phyloP scores from a whole-genome alignment of 2,113 vertebrate genomes.

The Chaetodon auriga region DNA sequence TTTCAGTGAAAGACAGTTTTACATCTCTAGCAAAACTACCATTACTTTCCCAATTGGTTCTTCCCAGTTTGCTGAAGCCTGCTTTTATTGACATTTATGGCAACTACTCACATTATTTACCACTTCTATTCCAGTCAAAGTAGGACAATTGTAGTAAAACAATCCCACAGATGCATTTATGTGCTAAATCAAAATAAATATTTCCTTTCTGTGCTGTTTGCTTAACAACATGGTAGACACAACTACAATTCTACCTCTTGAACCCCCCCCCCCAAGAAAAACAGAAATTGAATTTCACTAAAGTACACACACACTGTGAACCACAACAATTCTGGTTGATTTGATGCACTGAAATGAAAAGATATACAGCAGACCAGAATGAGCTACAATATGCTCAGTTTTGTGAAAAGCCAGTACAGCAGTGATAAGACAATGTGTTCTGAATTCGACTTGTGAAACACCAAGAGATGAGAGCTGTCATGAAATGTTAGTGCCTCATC shows the following conservation, averaged over 20 bases:
- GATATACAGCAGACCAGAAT: neutral
- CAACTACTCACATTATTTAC: neutral
- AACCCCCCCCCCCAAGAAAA: neutral
- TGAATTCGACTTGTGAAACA: conserved; percentile 13
- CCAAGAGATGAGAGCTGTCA: conserved; percentile 11
- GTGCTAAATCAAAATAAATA: neutral
- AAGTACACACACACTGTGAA: neutral
- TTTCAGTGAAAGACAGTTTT: conserved; percentile 6
- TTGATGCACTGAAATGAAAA: conserved; percentile 11
- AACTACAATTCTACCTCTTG: neutral
- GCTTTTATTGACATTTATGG: neutral
- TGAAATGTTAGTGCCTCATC: conserved; percentile 33
- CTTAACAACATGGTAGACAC: neutral
- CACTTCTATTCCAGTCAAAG: conserved; percentile 4
- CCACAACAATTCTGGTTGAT: neutral
- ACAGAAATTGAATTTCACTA: neutral
- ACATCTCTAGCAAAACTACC: neutral
- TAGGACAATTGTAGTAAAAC: neutral
- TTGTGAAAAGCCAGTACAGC: conserved; percentile 1
- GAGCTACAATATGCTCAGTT: neutral
- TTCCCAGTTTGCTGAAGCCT: neutral
- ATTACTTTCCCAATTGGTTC: conserved; percentile 4
- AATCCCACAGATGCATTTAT: neutral
- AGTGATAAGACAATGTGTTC: conserved; percentile 1
- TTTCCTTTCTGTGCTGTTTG: neutral